Percentiles rank a stretch among this genome's conserved stretches.
Evolutionary conservation across 2,113 vertebrate species (phyloP).

Genomic region (Centropus bengalensis): DNA sequence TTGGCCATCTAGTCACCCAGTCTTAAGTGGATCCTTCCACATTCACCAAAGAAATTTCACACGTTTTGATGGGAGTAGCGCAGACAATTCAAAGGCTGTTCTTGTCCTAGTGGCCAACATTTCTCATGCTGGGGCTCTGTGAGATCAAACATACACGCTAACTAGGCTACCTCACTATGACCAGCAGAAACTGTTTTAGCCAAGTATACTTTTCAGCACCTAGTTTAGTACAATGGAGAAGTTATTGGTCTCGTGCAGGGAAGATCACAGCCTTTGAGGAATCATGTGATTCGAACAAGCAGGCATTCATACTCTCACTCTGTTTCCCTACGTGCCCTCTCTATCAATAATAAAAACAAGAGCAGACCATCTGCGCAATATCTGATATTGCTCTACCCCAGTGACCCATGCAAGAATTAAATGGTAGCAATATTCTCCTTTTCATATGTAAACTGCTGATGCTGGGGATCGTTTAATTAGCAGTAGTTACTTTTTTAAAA

Average conservation of each 20-base stretch:
- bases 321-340: neutral
- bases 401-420: neutral
- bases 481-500: neutral
- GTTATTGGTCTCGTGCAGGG: neutral
- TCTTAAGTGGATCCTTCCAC: neutral
- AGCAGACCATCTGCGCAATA: neutral
- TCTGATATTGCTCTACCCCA: neutral
- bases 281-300: neutral
- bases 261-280: neutral
- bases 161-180: accelerated
- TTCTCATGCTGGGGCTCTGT: accelerated
- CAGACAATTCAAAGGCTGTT: neutral
- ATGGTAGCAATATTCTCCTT: neutral
- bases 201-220: neutral
- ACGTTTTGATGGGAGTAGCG: neutral
- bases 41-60: neutral
- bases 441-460: neutral
- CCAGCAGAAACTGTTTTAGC: neutral
- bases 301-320: neutral
- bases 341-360: neutral
- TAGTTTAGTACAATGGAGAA: neutral
- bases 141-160: neutral
- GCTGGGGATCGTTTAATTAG: neutral
- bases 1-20: accelerated
- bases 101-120: accelerated